Evolutionary conservation across 2,888 invertebrate genomes (phyloP), one percentile per base, ranked within the genome.

Genomic region (Brachyptera putata): DNA sequence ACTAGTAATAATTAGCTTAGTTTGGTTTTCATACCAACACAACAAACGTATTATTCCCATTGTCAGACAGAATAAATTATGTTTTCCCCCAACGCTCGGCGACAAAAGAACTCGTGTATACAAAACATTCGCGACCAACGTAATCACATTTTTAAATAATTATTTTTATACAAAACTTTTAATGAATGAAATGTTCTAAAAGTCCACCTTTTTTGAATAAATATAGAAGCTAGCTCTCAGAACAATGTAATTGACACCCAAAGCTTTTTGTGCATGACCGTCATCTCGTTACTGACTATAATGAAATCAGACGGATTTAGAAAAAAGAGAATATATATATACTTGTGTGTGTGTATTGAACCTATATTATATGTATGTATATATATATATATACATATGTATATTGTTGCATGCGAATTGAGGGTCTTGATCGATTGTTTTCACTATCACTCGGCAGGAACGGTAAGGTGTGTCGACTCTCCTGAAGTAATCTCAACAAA

Each of bases 121-220:
- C 56, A 61, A 61, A 61, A 56, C 50, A 61, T 49, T 49, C 34
- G 41, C 22, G 41, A 25, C 43, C 41, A 18, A 21, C 36, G 34
- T 60, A 60, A 60, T 60, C 56, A 37, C 55, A 56, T 60, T 57
- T 60, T 60, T 60, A 53, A n/a, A 53, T 53, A 53, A 53, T 53
- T 53, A 53, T 53, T 53, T 53, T 53, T 34, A 11, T n/a, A n/a
- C 34, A 53, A 53, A 53, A 36, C 18, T 53, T 53, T 53, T 53
- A 53, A 53, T 34, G 53, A 53, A 53, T 53, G 53, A 53, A 53
- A 53, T 53, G n/a, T n/a, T n/a, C n/a, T 53, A 36, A 53, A 36
- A 53, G 16, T 53, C 53, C 36, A 53, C 53, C 53, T 53, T 53
- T 50, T 46, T 21, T 46, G 46, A 46, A 46, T 46, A 21, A 21